A percentile compares a stretch with the other conserved stretches of the same genome.
These are phyloP conservation scores for Cetoscarus ocellatus DNA, from an alignment of 2,797 vertebrate genomes.

Conservation along the genomic window DNA sequence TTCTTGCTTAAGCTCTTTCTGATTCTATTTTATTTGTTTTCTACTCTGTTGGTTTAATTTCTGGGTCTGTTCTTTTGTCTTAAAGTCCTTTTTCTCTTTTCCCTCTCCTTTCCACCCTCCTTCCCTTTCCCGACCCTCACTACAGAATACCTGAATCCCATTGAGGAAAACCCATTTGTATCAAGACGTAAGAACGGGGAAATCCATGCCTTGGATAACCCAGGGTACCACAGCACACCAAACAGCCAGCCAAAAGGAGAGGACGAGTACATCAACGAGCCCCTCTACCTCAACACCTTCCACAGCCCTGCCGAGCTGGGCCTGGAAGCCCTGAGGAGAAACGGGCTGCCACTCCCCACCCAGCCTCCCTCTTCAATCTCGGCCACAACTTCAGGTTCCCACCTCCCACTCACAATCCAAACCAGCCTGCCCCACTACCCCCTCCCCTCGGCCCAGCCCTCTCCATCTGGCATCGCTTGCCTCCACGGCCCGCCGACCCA, in stretches of 20 bases:
- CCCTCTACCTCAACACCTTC: conserved; percentile 95
- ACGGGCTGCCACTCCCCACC: conserved; percentile 84
- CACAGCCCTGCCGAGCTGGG: conserved; percentile 85
- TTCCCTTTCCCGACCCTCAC: conserved; percentile 28
- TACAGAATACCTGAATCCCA: conserved; percentile 93
- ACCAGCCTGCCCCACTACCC: conserved; percentile 78
- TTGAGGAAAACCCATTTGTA: conserved; percentile 98
- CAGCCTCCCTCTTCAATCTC: conserved; percentile 66
- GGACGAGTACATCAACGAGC: conserved; percentile 95
- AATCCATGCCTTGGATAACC: conserved; percentile 94
- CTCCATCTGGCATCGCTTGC: conserved; percentile 75
- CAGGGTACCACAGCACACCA: conserved; percentile 91
- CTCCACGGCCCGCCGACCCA: conserved; percentile 71
- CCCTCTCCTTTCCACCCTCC: conserved; percentile 1
- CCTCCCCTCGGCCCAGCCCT: conserved; percentile 68
- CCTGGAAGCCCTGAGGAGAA: conserved; percentile 90
- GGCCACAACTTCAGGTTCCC: conserved; percentile 65
- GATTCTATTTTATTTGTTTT: conserved; percentile 44
- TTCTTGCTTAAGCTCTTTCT: conserved; percentile 40
- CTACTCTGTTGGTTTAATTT: conserved; percentile 27
- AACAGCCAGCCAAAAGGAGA: conserved; percentile 90
- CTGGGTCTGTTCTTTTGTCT: conserved; percentile 15
- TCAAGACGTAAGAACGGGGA: conserved; percentile 93
- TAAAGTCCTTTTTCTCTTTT: conserved; percentile 29
- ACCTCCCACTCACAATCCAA: conserved; percentile 75